These are phyloP conservation scores for Drosophila eugracilis DNA, from an alignment of 1,140 invertebrate species.

Conservation along the genomic window DNA sequence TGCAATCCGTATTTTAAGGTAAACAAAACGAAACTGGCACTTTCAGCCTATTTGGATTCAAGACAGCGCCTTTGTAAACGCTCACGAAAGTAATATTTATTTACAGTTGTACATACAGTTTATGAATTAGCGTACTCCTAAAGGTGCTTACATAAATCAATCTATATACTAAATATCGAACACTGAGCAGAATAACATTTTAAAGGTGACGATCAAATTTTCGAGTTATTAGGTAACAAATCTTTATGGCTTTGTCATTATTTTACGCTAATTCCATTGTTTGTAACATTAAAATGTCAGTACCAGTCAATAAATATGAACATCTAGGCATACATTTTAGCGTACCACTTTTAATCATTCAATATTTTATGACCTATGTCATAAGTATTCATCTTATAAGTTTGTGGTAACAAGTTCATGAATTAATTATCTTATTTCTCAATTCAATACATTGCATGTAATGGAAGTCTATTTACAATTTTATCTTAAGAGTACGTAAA, in stretches of 20 bases:
- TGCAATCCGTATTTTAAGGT: slow-evolving; percentile 17
- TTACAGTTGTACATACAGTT: slow-evolving; percentile 50
- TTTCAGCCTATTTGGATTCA: slow-evolving; percentile 26
- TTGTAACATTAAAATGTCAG: slow-evolving; percentile 49
- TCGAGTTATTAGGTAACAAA: slow-evolving; percentile 51
- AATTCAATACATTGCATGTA: slow-evolving; percentile 59
- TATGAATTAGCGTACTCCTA: slow-evolving; percentile 39
- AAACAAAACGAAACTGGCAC: slow-evolving; percentile 31
- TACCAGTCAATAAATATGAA: slow-evolving; percentile 54
- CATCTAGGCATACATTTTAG: slow-evolving; percentile 48
- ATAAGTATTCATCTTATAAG: slow-evolving; percentile 23
- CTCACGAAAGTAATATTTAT: slow-evolving; percentile 49
- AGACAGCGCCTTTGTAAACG: slow-evolving; percentile 34
- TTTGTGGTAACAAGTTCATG: slow-evolving; percentile 43
- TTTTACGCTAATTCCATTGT: slow-evolving; percentile 44
- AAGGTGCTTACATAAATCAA: slow-evolving; percentile 45
- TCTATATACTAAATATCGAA: slow-evolving; percentile 56
- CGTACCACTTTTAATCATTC: slow-evolving; percentile 26
- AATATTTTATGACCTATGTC: slow-evolving; percentile 8
- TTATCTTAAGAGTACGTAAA: slow-evolving; percentile 57
- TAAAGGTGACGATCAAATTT: slow-evolving; percentile 49
- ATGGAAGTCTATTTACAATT: slow-evolving; percentile 72
- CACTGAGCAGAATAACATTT: slow-evolving; percentile 52
- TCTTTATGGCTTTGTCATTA: slow-evolving; percentile 38
- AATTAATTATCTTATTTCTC: slow-evolving; percentile 42